These are phyloP conservation scores for Gasteruption jaculator DNA, from an alignment of 2,888 invertebrate species.

Conservation along the genomic window DNA sequence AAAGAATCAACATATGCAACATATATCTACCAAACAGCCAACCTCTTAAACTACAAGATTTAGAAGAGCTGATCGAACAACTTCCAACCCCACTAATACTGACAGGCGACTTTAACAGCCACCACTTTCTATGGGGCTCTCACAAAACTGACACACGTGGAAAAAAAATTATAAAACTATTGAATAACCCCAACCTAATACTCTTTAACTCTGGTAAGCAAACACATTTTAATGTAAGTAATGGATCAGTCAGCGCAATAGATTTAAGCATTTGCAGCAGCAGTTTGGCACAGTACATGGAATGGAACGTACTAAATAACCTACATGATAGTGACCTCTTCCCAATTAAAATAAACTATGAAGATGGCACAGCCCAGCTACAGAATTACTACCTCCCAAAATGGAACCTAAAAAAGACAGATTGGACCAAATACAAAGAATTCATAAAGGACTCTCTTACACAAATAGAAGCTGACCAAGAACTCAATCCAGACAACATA, in stretches of 20 bases:
- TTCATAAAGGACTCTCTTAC: too few relatives aligned
- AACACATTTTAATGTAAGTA: conserved; percentile 20
- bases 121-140: conserved; percentile 24
- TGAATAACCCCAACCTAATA: too few relatives aligned
- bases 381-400: too few relatives aligned
- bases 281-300: too few relatives aligned
- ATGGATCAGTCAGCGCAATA: conserved; percentile 13
- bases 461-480: not conserved
- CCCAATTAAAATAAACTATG: too few relatives aligned
- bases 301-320: conserved; percentile 4
- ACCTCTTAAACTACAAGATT: conserved; percentile 6
- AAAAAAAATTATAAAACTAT: too few relatives aligned
- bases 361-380: too few relatives aligned
- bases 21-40: conserved; percentile 22
- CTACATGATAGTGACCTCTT: too few relatives aligned
- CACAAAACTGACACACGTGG: conserved; percentile 19
- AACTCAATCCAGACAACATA: not conserved
- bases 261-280: conserved; percentile 14
- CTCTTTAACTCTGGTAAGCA: too few relatives aligned
- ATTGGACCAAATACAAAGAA: too few relatives aligned
- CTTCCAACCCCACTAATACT: conserved; percentile 27
- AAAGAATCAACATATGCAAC: conserved; percentile 19
- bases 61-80: conserved; percentile 21
- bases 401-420: too few relatives aligned
- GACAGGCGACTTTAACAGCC: conserved; percentile 28